Percentiles rank a stretch among this genome's conserved stretches.
Evolutionary conservation across 2,888 invertebrate genomes (phyloP).

Genomic region (Atethmia centrago): DNA sequence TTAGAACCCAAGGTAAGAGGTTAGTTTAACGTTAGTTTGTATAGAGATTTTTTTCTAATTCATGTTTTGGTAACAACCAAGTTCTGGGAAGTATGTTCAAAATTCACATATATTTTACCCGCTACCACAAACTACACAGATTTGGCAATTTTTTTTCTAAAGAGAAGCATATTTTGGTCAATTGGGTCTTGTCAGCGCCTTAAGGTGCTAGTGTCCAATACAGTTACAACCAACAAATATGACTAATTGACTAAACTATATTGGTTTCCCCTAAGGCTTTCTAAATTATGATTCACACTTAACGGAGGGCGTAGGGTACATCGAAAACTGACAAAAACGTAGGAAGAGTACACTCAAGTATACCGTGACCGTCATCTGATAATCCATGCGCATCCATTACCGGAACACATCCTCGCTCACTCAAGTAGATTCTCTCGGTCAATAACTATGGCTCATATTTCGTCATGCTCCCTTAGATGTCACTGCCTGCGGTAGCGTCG

Average conservation of each 20-base stretch:
- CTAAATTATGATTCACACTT: slow-evolving; percentile 4
- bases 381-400: slow-evolving; percentile 17
- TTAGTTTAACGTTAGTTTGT: too few relatives aligned
- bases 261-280: neutral
- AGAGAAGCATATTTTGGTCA: too few relatives aligned
- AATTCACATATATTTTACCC: too few relatives aligned
- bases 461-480: too few relatives aligned
- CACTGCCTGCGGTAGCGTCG: too few relatives aligned
- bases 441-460: slow-evolving; percentile 28
- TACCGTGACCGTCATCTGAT: neutral
- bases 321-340: neutral
- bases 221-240: neutral
- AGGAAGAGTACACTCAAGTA: neutral
- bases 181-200: too few relatives aligned
- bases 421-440: slow-evolving; percentile 33
- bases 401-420: slow-evolving; percentile 7
- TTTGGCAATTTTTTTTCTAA: too few relatives aligned
- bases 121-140: too few relatives aligned
- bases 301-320: neutral
- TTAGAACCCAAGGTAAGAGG: too few relatives aligned
- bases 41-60: too few relatives aligned
- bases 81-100: too few relatives aligned
- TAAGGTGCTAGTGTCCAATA: neutral
- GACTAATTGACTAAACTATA: neutral
- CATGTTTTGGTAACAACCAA: too few relatives aligned